phyloP scores from a whole-genome alignment of 2,113 vertebrate species.

The Muntiacus reevesi region DNA sequence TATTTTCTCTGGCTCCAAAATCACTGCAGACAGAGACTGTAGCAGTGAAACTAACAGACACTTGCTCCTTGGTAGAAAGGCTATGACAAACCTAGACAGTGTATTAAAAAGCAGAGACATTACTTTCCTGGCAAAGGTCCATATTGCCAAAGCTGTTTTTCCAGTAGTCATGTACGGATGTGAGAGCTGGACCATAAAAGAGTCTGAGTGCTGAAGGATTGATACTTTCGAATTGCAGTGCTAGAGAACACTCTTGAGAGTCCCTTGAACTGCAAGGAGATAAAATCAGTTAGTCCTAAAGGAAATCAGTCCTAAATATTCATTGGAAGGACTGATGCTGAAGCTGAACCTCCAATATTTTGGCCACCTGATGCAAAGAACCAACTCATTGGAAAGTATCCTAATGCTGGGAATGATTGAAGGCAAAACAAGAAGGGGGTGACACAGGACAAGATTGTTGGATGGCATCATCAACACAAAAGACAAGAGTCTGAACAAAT shows the following conservation, averaged over 20 bases:
- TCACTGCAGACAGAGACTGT: no score
- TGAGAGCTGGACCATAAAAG: neutral
- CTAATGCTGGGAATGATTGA: neutral
- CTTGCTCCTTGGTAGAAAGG: no score
- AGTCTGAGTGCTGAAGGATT: neutral
- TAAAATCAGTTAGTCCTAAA: neutral
- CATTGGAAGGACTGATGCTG: neutral
- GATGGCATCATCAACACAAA: neutral
- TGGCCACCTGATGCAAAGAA: neutral
- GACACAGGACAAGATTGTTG: neutral
- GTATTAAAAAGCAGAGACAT: neutral
- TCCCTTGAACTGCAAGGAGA: neutral
- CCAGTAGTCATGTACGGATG: neutral
- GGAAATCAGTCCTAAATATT: neutral
- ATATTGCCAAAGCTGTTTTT: neutral
- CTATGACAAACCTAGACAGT: neutral
- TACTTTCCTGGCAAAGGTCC: neutral
- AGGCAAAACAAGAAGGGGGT: neutral
- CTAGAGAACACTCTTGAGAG: neutral
- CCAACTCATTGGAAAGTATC: neutral
- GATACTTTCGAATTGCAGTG: neutral
- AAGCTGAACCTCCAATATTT: neutral
- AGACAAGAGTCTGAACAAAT: neutral
- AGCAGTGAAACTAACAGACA: no score
- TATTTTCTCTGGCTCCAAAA: no score